Evolutionary conservation across 2,888 invertebrate species (phyloP).

Genomic region (Tetragonula carbonaria): DNA sequence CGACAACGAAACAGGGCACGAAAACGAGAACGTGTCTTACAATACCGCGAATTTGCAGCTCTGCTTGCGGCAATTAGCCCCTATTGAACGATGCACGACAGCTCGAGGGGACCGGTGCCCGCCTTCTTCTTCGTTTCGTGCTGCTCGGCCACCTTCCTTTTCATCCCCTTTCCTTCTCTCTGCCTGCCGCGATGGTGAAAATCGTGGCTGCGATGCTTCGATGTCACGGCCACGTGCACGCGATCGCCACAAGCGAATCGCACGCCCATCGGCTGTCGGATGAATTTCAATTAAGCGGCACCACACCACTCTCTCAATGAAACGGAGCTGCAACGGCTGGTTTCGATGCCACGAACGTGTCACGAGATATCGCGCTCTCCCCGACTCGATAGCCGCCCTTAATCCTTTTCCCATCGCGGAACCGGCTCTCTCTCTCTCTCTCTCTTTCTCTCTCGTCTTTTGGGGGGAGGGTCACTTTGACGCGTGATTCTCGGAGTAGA

Average conservation of each 20-base stretch:
- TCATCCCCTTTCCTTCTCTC: neutral
- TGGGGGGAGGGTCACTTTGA: neutral
- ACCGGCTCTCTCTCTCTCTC: neutral
- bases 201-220: neutral
- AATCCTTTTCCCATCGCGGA: constrained; percentile 25
- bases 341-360: constrained; percentile 28
- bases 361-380: constrained; percentile 36
- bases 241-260: constrained; percentile 61
- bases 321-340: constrained; percentile 17
- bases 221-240: constrained; percentile 65
- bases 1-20: constrained; percentile 53
- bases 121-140: constrained; percentile 42
- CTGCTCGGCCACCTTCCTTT: neutral
- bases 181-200: too few relatives aligned
- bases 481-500: neutral
- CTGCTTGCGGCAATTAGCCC: constrained; percentile 71
- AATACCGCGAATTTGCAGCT: constrained; percentile 72
- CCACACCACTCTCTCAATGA: constrained; percentile 44
- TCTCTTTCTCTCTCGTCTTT: too few relatives aligned
- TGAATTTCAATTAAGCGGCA: constrained; percentile 65
- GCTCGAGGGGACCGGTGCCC: constrained; percentile 54
- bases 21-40: constrained; percentile 61
- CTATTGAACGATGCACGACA: constrained; percentile 70
- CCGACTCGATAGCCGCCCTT: constrained; percentile 42
- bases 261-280: constrained; percentile 69